Percentiles rank a stretch among this genome's conserved stretches.
phyloP scores from a whole-genome alignment of 2,888 invertebrate species.

The Eupithecia pulchellata region DNA sequence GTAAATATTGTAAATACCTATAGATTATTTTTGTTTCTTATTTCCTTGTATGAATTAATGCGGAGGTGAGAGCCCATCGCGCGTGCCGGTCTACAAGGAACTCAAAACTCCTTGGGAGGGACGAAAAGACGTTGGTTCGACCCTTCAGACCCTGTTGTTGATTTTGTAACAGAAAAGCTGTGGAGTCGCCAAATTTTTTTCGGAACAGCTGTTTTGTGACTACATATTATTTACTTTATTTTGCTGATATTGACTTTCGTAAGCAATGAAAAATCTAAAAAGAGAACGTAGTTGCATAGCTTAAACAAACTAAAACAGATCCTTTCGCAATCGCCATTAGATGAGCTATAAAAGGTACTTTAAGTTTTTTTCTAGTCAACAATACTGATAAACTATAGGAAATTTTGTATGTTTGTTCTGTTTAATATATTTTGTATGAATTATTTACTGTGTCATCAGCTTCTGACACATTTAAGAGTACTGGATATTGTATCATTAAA shows the following conservation, averaged over 20 bases:
- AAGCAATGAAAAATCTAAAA: background rate
- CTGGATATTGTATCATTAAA: too few relatives aligned
- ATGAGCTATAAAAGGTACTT: too few relatives aligned
- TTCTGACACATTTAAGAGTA: too few relatives aligned
- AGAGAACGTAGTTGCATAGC: too few relatives aligned
- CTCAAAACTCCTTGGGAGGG: conserved; percentile 72
- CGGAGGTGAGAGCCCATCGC: conserved; percentile 64
- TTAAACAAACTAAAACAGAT: too few relatives aligned
- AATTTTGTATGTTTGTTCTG: too few relatives aligned
- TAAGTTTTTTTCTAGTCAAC: too few relatives aligned
- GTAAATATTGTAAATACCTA: background rate
- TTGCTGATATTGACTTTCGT: background rate
- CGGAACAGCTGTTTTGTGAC: conserved; percentile 36
- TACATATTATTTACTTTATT: conserved; percentile 8
- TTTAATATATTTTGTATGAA: too few relatives aligned
- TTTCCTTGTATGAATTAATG: conserved; percentile 44
- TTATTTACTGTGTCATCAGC: too few relatives aligned
- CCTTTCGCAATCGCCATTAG: too few relatives aligned
- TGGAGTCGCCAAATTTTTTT: conserved; percentile 51
- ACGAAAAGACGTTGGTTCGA: conserved; percentile 79
- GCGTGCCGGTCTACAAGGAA: conserved; percentile 78
- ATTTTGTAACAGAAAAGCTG: conserved; percentile 50
- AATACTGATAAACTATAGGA: too few relatives aligned
- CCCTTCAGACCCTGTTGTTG: conserved; percentile 77
- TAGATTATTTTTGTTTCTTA: conserved; percentile 16